Percentiles rank a stretch among this genome's conserved stretches.
phyloP scores from a whole-genome alignment of 2,888 invertebrate species.

The Conops quadrifasciatus region DNA sequence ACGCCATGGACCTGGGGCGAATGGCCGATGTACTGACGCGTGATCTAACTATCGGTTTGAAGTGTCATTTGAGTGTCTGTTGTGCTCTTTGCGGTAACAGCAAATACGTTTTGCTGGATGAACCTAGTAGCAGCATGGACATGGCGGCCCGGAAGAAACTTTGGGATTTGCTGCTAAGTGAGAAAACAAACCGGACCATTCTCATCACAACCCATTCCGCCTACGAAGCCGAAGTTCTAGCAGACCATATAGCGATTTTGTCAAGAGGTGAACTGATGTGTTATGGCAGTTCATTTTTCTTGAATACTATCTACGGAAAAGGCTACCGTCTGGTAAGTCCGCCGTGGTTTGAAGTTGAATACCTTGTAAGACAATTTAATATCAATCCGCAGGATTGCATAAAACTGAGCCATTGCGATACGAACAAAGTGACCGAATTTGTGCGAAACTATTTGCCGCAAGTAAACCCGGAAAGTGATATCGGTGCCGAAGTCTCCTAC shows the following conservation, averaged over 20 bases:
- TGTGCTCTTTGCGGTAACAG: constrained; percentile 79
- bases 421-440: constrained; percentile 27
- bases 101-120: constrained; percentile 75
- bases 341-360: background rate
- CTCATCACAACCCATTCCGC: constrained; percentile 85
- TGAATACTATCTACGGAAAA: constrained; percentile 83
- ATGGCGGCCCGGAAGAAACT: constrained; percentile 78
- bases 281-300: constrained; percentile 78
- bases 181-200: constrained; percentile 78
- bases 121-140: constrained; percentile 84
- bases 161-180: constrained; percentile 79
- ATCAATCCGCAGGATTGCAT: constrained; percentile 20
- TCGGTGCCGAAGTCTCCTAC: constrained; percentile 38
- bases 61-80: constrained; percentile 76
- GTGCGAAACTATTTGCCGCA: constrained; percentile 32
- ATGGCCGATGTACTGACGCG: constrained; percentile 69
- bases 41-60: constrained; percentile 75
- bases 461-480: constrained; percentile 23
- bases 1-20: constrained; percentile 70
- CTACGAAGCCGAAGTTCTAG: constrained; percentile 85
- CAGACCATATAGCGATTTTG: constrained; percentile 87
- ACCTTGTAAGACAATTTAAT: background rate
- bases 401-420: constrained; percentile 23
- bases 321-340: constrained; percentile 76
- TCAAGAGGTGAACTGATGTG: constrained; percentile 80